Percentiles rank a stretch among this genome's conserved stretches.
Evolutionary conservation across 1,140 invertebrate species (phyloP).

Genomic region (Chironomus striatipennis): DNA sequence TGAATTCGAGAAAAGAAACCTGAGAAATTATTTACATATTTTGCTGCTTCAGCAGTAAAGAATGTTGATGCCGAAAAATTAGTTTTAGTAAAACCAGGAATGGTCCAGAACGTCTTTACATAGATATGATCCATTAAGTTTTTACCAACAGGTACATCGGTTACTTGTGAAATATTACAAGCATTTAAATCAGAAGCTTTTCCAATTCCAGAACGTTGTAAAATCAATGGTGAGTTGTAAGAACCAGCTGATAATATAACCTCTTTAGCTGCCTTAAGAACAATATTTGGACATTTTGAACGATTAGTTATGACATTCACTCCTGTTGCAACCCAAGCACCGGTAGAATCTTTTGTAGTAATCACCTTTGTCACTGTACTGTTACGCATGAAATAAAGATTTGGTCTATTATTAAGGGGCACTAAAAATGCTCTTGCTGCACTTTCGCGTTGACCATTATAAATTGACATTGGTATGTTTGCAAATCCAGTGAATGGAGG

Average conservation of each 20-base stretch:
- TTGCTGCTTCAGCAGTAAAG: neutral
- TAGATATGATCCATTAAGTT: conserved; percentile 45
- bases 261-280: neutral
- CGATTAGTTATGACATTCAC: neutral
- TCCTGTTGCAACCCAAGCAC: neutral
- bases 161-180: conserved; percentile 33
- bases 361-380: conserved; percentile 53
- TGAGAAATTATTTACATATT: neutral
- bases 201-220: conserved; percentile 67
- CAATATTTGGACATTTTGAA: neutral
- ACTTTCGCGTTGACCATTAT: conserved; percentile 42
- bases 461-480: neutral
- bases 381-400: conserved; percentile 52
- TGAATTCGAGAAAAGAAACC: neutral
- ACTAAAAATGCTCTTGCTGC: conserved; percentile 50
- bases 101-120: neutral
- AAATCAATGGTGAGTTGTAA: conserved; percentile 50
- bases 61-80: neutral
- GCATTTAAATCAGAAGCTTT: neutral
- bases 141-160: conserved; percentile 49
- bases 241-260: conserved; percentile 26
- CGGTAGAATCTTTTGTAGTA: conserved; percentile 27
- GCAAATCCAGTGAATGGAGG: neutral
- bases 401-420: conserved; percentile 46
- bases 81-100: neutral